Evolutionary conservation across 2,888 invertebrate species (phyloP).

Genomic region (Clistopyga incitator): DNA sequence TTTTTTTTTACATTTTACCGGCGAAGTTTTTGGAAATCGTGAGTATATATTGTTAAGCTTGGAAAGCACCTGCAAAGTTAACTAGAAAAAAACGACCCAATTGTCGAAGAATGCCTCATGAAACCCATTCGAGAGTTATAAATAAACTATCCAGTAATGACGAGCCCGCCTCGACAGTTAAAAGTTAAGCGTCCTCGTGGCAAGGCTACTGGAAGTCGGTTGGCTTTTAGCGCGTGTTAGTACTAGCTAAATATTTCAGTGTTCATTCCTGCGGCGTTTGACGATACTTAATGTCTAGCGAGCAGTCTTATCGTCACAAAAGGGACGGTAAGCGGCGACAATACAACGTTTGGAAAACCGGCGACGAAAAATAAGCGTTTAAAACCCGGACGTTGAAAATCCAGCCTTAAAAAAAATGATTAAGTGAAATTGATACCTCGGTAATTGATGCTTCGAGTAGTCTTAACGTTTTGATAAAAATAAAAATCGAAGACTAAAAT

Average conservation of each 20-base stretch:
- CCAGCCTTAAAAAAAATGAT: too few species aligned
- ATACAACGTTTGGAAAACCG: neutral
- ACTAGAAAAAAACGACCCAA: neutral
- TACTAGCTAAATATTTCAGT: slow-evolving; percentile 56
- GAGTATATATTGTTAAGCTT: too few species aligned
- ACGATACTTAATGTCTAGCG: slow-evolving; percentile 15
- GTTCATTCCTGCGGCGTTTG: slow-evolving; percentile 32
- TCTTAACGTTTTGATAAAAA: too few species aligned
- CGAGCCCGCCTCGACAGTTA: neutral
- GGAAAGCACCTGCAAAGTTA: too few species aligned
- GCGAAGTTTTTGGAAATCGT: too few species aligned
- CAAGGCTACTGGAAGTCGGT: slow-evolving; percentile 41
- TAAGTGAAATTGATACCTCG: too few species aligned
- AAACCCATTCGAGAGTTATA: slow-evolving; percentile 37
- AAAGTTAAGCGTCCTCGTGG: slow-evolving; percentile 45
- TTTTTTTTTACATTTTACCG: too few species aligned
- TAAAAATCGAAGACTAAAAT: too few species aligned
- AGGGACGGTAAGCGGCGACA: neutral
- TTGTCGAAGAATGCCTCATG: slow-evolving; percentile 12
- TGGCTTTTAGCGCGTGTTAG: slow-evolving; percentile 44
- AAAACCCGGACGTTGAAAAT: too few species aligned
- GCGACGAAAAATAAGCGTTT: too few species aligned
- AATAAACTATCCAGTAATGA: slow-evolving; percentile 54
- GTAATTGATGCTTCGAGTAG: too few species aligned
- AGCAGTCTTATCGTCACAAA: slow-evolving; percentile 10